A percentile compares a stretch with the other conserved stretches of the same genome.
These are phyloP conservation scores for Drosophila mercatorum DNA, from an alignment of 2,888 invertebrate species.

Conservation along the genomic window DNA sequence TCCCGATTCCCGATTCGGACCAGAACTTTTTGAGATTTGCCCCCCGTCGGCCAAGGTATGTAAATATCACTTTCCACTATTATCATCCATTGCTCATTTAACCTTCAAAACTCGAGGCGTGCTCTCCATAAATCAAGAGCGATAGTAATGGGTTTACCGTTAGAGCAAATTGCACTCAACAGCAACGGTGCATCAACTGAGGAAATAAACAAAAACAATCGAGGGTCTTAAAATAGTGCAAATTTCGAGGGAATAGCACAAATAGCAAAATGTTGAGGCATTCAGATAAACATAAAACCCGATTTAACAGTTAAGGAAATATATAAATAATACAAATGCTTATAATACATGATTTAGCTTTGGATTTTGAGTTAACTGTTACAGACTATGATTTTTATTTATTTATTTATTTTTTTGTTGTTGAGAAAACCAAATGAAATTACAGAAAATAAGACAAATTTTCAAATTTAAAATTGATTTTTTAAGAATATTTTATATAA, in stretches of 20 bases:
- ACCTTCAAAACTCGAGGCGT: conserved; percentile 32
- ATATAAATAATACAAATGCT: not conserved
- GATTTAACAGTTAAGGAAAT: conserved; percentile 9
- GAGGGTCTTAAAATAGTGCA: conserved; percentile 6
- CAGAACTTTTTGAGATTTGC: conserved; percentile 48
- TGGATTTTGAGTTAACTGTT: not conserved
- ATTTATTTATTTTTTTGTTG: too few relatives aligned
- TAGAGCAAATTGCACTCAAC: conserved; percentile 24
- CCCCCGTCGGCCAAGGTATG: conserved; percentile 54
- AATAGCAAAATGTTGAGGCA: conserved; percentile 69
- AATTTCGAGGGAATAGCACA: conserved; percentile 35
- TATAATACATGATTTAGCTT: not conserved
- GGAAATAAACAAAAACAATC: conserved; percentile 58
- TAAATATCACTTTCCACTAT: conserved; percentile 36
- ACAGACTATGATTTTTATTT: not conserved
- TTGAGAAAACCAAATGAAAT: too few relatives aligned
- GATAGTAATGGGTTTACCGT: conserved; percentile 27
- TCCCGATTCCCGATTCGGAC: conserved; percentile 46
- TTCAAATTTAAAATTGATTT: not conserved
- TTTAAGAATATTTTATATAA: not conserved
- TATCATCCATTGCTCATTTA: conserved; percentile 21
- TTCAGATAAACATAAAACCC: conserved; percentile 19
- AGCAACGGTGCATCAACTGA: conserved; percentile 24
- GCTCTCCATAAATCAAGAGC: conserved; percentile 3
- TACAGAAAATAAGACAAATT: too few relatives aligned